These are phyloP conservation scores for Scalopus aquaticus DNA, from an alignment of 2,113 vertebrate species.

Conservation along the genomic window DNA sequence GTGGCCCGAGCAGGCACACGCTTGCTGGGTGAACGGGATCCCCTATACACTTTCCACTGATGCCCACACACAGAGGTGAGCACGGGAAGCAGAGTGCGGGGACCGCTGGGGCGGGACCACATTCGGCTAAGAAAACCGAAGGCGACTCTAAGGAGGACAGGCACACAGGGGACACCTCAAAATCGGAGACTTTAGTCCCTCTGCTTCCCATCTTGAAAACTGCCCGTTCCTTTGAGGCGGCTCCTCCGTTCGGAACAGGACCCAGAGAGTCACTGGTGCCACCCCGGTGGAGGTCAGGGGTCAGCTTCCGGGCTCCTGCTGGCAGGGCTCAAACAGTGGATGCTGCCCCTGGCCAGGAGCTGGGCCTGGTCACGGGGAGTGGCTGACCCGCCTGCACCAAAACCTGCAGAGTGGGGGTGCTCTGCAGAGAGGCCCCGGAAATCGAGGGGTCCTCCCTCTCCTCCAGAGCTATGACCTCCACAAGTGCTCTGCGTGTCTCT, in stretches of 20 bases:
- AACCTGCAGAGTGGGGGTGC: background rate
- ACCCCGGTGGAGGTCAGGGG: background rate
- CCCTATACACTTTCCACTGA: background rate
- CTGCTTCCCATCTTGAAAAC: background rate
- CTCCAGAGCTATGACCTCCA: background rate
- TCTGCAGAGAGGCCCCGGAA: background rate
- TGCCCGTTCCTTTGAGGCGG: background rate
- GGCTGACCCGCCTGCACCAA: background rate
- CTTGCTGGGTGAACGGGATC: background rate
- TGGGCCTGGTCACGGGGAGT: background rate
- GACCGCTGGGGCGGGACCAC: background rate
- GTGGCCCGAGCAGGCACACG: background rate
- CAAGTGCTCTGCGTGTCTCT: background rate
- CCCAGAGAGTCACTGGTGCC: background rate
- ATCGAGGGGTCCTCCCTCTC: background rate
- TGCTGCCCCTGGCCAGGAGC: background rate
- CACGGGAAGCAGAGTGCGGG: background rate
- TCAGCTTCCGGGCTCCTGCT: background rate
- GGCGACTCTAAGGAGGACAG: background rate
- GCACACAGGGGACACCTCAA: background rate
- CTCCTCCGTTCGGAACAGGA: background rate
- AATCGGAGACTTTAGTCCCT: background rate
- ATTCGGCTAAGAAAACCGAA: background rate
- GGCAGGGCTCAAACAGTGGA: background rate
- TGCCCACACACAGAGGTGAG: background rate